Evolutionary conservation across 2,113 vertebrate species (phyloP), one percentile per base, ranked within the genome.

Genomic region (Acinonyx jubatus): DNA sequence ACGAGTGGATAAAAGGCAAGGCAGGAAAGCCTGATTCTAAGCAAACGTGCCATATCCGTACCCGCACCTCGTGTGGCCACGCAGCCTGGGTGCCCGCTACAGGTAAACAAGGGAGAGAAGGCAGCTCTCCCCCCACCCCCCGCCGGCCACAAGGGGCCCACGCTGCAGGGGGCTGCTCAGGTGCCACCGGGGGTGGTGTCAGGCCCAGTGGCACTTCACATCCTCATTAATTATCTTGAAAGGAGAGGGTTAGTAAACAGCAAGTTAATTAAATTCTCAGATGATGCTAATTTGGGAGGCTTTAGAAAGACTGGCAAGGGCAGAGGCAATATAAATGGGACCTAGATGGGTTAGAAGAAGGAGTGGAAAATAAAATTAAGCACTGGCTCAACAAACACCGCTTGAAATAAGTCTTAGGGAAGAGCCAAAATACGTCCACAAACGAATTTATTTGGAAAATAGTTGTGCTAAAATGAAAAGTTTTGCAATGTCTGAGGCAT

Each of bases 211-310:
- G 96, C 97, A 97, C 97, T 97, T 97, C 96, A 97, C 95, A 96
- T 97, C 92, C 96, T 98, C 97, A 95, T 98, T 98, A 97, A 98
- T 97, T 98, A 98, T 93, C 96, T 95, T 95, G 97, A 97, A 97
- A 97, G 92, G 76, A 96, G 92, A 97, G 89, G 95, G 96, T 94
- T 96, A 96, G 97, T 97, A 98, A 97, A 97, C 96, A 98, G 96
- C 96, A 91, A 98, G 97, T 97, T 98, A 96, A 98, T 97, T 98
- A 97, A 97, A 97, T 97, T 97, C 96, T 98, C 97, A 89, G 94
- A 98, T 97, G 96, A 98, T 96, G 97, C 97, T 97, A 97, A 98
- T 98, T 97, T 96, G 82, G 97, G 97, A 98, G 96, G 96, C 96
- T 98, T 97, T 89, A 65, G 69, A 91, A 94, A 97, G 97, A 97